These are phyloP conservation scores for Upupa epops DNA, from an alignment of 2,113 vertebrate species.

Conservation along the genomic window DNA sequence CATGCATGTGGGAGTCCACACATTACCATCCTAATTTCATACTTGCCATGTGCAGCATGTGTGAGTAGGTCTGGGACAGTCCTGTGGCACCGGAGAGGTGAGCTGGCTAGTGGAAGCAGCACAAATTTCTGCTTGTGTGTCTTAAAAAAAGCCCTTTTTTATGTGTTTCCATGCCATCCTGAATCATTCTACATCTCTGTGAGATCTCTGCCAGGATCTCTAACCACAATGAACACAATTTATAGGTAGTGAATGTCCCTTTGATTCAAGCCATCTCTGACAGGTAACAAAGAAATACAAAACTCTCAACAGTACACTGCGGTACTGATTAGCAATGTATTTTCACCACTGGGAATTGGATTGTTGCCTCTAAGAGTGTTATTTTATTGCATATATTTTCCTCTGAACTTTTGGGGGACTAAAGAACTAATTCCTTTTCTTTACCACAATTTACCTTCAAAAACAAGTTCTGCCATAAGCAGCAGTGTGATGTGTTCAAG, in stretches of 20 bases:
- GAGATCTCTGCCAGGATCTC: neutral
- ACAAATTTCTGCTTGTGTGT: neutral
- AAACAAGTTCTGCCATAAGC: neutral
- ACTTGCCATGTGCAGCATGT: neutral
- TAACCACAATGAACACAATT: neutral
- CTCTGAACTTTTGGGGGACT: neutral
- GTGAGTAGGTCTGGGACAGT: neutral
- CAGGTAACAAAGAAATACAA: neutral
- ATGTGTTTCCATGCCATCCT: neutral
- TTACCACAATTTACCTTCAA: neutral
- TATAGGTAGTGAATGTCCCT: neutral
- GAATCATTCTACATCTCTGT: neutral
- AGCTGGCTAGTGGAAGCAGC: neutral
- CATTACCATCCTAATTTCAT: neutral
- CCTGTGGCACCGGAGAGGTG: accelerated
- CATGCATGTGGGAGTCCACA: accelerated
- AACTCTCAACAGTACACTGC: neutral
- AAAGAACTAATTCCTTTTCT: neutral
- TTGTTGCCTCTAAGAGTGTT: neutral
- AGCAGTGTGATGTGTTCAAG: accelerated
- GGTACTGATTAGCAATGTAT: neutral
- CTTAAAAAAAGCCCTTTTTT: neutral
- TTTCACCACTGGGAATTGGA: neutral
- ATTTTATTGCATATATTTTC: neutral
- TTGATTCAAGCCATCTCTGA: neutral